Conservation (phyloP, 2,797 vertebrate species). For the Pseudocheirus occidentalis region DNA sequence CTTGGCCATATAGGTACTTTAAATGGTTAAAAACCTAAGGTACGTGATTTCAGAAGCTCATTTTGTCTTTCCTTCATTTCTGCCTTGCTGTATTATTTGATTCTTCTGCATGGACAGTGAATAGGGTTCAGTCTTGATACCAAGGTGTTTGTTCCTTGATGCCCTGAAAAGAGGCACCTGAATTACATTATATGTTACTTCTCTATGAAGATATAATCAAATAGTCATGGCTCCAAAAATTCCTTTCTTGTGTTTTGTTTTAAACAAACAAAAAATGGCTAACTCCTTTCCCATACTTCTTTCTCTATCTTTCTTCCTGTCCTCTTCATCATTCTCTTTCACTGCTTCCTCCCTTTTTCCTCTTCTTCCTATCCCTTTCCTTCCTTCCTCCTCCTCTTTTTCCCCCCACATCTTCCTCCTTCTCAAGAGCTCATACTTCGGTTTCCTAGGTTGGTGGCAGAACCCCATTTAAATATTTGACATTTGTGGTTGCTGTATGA, state of each 20-base stretch:
- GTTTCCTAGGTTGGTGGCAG: slow-evolving; percentile 31
- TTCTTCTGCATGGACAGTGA: neutral
- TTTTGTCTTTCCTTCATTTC: slow-evolving; percentile 1
- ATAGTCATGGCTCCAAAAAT: slow-evolving; percentile 35
- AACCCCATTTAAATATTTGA: neutral
- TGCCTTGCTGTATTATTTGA: slow-evolving; percentile 44
- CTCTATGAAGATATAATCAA: slow-evolving; percentile 35
- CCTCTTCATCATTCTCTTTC: neutral
- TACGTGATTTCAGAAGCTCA: neutral
- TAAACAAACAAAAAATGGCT: neutral
- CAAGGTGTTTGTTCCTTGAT: slow-evolving; percentile 45
- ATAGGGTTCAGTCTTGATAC: slow-evolving; percentile 32
- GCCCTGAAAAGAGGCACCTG: slow-evolving; percentile 47
- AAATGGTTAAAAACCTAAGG: neutral
- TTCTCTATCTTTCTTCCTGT: neutral
- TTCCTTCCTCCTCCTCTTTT: neutral
- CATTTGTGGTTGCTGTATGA: slow-evolving; percentile 45
- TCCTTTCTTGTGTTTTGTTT: slow-evolving; percentile 28
- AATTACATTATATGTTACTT: slow-evolving; percentile 23
- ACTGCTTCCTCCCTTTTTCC: neutral
- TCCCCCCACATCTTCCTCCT: neutral
- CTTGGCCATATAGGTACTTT: neutral
- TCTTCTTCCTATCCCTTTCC: neutral
- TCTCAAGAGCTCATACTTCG: neutral
- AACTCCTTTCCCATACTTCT: neutral